Conservation (phyloP, 2,113 vertebrate genomes). For the Aviceda subcristata region DNA sequence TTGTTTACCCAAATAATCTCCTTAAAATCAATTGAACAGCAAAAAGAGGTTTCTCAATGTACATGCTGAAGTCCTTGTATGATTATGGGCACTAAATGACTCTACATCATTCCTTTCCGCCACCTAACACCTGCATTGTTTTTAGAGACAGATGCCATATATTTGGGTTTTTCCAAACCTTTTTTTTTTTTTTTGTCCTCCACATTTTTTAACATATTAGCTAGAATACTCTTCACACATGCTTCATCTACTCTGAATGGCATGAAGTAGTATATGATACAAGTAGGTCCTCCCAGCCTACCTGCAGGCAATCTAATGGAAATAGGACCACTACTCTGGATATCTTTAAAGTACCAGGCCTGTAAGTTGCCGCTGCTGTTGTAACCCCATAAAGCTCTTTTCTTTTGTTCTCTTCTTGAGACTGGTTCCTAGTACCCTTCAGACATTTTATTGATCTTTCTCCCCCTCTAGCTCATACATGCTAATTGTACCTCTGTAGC, state of each 20-base stretch:
- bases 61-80: background rate
- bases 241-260: background rate
- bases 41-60: background rate
- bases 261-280: background rate
- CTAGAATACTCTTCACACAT: background rate
- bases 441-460: constrained; percentile 81
- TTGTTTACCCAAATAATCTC: background rate
- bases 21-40: background rate
- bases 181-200: background rate
- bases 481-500: constrained; percentile 84
- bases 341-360: constrained; percentile 8
- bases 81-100: background rate
- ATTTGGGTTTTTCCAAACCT: background rate
- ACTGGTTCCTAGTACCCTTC: constrained; percentile 70
- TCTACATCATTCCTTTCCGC: background rate
- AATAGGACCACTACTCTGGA: background rate
- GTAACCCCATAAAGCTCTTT: constrained; percentile 61
- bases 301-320: background rate
- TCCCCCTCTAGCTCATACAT: constrained; percentile 74
- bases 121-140: background rate
- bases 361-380: background rate
- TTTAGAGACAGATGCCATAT: constrained; percentile 16
- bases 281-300: background rate
- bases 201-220: background rate
- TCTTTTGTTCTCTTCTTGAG: constrained; percentile 69